Base-by-base conservation (phyloP, 2,888 invertebrate genomes). In the Lasioglossum zephyrum region DNA sequence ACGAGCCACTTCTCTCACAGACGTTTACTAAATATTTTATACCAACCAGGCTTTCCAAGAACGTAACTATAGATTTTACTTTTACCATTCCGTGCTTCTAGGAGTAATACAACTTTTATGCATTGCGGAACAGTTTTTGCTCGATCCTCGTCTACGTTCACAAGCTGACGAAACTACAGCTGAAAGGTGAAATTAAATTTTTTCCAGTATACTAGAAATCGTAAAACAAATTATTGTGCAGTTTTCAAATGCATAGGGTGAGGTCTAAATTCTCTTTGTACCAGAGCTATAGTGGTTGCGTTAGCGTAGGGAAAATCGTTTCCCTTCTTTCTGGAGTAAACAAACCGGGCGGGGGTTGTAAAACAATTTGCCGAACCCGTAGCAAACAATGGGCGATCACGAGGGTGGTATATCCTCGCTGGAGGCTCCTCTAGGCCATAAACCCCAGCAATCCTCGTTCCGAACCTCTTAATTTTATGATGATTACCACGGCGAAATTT, bases 381-480 rank as follows among this genome's bases (percentile, higher is more conserved):
- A 87, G 91, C 88, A 93, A 93, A 94, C 92, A 93, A 94, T 93
- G 90, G 86, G 73, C 91, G 91, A 94, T 93, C 91, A 92, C 88
- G 88, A 91, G 91, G 81, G 66, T 70, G 73, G 76, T 6, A 66
- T 3, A 18, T 8, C 49, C 47, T 11, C 66, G 18, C 26, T 5
- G 4, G 13, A 44, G 63, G 1, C n/a, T 5, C 53, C 22, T 41
- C 57, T 41, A 9, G 36, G n/a, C 79, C 39, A 6, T 44, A 9
- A 47, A 63, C 53, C 53, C 41, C 49, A 22, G 41, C 69, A 44
- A 70, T 60, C 74, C 36, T 79, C 22, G 82, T 85, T 84, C 82
- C 86, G 73, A 89, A 90, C 53, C 86, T 90, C 87, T 89, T 91
- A 90, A 92, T 93, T 94, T 94, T 93, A 94, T 87, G 93, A 93